phyloP scores from a whole-genome alignment of 2,888 invertebrate genomes.

The Caenorhabditis sp. region DNA sequence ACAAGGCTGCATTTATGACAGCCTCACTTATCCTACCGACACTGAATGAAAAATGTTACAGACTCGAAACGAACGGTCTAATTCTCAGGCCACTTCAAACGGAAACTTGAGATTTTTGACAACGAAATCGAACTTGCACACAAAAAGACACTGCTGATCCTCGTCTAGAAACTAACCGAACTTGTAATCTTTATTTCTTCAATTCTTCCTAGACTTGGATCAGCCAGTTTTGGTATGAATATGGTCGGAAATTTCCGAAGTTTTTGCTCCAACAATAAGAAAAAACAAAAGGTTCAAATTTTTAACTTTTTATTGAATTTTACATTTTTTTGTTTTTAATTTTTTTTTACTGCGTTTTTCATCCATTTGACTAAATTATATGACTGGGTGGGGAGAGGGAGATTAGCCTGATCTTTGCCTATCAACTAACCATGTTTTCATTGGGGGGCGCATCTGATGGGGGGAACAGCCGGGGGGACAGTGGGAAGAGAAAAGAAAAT shows the following conservation, averaged over 20 bases:
- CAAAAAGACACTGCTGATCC: not conserved
- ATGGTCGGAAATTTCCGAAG: not conserved
- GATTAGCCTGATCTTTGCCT: constrained; percentile 30
- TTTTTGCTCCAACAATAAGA: constrained; percentile 30
- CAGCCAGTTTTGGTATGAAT: not conserved
- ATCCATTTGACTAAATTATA: not conserved
- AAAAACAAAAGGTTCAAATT: constrained; percentile 8
- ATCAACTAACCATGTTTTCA: constrained; percentile 28
- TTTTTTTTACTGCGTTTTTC: constrained; percentile 10
- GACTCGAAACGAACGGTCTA: not conserved
- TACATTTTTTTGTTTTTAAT: constrained; percentile 15
- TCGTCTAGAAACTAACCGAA: constrained; percentile 28
- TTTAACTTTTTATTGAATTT: constrained; percentile 44
- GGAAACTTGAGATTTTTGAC: not conserved
- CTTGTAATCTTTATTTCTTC: constrained; percentile 26
- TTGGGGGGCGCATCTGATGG: constrained; percentile 33
- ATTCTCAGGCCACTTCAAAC: no score
- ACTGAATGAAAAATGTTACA: no score
- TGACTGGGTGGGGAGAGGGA: not conserved
- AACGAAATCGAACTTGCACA: not conserved
- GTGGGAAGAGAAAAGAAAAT: not conserved
- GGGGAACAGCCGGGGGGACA: constrained; percentile 3
- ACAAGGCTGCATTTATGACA: no score
- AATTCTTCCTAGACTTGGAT: constrained; percentile 20
- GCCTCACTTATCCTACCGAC: no score